Conservation (phyloP, 35 echinoderm and acorn worm genomes). For the Strongylocentrotus purpuratus region DNA sequence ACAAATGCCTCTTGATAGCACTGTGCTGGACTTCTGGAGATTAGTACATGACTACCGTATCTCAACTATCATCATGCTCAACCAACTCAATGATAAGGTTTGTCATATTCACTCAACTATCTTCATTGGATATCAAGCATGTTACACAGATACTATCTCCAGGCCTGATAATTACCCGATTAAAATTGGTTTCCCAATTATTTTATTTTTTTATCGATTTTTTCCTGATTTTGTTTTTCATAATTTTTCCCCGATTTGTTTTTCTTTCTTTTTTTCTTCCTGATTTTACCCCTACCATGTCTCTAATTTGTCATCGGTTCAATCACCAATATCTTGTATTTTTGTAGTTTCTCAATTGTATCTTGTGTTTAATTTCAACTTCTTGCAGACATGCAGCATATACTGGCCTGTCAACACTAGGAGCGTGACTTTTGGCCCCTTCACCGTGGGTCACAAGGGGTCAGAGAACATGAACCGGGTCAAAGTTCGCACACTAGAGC, state of each 20-base stretch:
- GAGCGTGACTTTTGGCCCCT: constrained; percentile 8
- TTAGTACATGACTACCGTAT: constrained; percentile 87
- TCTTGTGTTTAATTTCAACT: neutral
- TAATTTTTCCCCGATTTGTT: too few relatives aligned
- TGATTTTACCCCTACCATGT: too few relatives aligned
- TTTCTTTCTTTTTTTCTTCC: too few relatives aligned
- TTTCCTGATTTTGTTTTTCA: too few relatives aligned
- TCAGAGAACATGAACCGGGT: constrained; percentile 47
- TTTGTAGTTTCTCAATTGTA: neutral
- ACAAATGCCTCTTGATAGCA: constrained; percentile 77
- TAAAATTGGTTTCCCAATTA: too few relatives aligned
- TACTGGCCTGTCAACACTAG: constrained; percentile 43
- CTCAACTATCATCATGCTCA: constrained; percentile 78
- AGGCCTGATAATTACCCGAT: too few relatives aligned
- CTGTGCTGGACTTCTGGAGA: constrained; percentile 94
- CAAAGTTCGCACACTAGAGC: constrained; percentile 33
- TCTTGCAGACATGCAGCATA: constrained; percentile 3
- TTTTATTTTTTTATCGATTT: too few relatives aligned
- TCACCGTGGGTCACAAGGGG: constrained; percentile 16
- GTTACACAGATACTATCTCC: too few relatives aligned
- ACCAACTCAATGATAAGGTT: constrained; percentile 49
- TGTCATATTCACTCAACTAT: too few relatives aligned
- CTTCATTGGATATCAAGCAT: neutral
- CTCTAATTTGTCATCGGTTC: too few relatives aligned
- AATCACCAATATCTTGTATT: too few relatives aligned